Percentiles rank a stretch among this genome's conserved stretches.
These are phyloP conservation scores for Apamea epomidion DNA, from an alignment of 2,888 invertebrate species.

Conservation along the genomic window DNA sequence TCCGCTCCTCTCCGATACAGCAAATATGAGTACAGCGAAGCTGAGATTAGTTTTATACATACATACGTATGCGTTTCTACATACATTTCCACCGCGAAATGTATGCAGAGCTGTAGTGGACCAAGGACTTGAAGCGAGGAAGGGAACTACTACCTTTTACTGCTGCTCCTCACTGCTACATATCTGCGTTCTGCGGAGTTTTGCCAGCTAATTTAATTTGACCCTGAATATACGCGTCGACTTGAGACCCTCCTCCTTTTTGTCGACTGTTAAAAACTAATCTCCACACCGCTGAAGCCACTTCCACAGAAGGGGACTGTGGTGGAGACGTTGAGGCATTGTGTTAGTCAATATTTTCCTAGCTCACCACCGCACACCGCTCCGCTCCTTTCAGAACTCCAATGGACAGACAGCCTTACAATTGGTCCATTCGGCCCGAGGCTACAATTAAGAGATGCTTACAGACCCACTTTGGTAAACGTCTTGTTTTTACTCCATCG, in stretches of 20 bases:
- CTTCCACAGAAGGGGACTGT: not conserved
- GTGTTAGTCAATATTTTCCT: not conserved
- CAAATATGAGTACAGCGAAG: not conserved
- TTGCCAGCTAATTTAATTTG: no score
- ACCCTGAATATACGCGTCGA: no score
- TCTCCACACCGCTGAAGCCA: not conserved
- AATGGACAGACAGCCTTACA: not conserved
- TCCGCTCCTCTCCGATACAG: not conserved
- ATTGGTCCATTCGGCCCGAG: conserved; percentile 24
- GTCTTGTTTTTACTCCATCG: conserved; percentile 55
- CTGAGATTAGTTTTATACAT: not conserved
- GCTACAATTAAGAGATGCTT: conserved; percentile 58
- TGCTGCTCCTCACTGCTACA: not conserved
- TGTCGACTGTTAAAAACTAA: no score
- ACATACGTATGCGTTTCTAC: no score
- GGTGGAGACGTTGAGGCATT: not conserved
- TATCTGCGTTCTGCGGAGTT: not conserved
- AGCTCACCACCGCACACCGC: not conserved
- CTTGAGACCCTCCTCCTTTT: no score
- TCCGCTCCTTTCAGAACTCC: not conserved
- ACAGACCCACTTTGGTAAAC: conserved; percentile 30
- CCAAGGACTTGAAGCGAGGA: no score
- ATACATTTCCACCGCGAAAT: not conserved
- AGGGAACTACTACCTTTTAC: not conserved
- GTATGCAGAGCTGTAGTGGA: no score